Evolutionary conservation across 2,113 vertebrate species (phyloP), one percentile per base, ranked within the genome.

Genomic region (Anser cygnoides): DNA sequence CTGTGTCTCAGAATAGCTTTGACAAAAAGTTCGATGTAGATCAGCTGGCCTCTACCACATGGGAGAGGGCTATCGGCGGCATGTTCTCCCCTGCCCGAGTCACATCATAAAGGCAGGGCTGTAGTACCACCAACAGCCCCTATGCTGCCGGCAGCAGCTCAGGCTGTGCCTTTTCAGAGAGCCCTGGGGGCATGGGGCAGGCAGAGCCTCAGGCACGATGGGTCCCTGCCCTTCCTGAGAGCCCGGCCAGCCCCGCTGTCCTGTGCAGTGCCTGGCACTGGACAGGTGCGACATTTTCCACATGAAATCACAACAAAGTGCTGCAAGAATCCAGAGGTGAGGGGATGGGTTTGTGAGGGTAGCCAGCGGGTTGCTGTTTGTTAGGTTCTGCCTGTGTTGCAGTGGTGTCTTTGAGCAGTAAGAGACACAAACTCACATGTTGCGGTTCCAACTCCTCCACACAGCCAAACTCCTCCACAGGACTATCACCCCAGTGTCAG

Each of bases 1-100:
- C 88, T 3, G 3, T 81, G 63, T 90, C 61, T 67, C 87, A 86
- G 83, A 92, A 90, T 63, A 81, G 17, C 20, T 77, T 90, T 83
- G 63, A 90, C 62, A 54, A 59, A 77, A 35, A 19, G 13, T 16
- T 63, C 71, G 23, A 41, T 23, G 5, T 17, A 20, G 62, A 49
- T 95, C 44, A 79, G 29, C 29, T 76, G 46, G 49, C 49, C 78
- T 73, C 65, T 25, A 18, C 37, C 37, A 54, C 0, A 1, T 0
- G 2, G 81, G 49, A 73, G 29, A 81, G 71, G 43, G 19, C 13
- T 65, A 13, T 37, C 61, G 63, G 6, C 44, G 70, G 58, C 17
- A 63, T 73, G 44, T 67, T 84, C 57, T 57, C 10, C 57, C 35
- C 58, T 87, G 25, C 22, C 31, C 11, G 22, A 6, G 22, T 41